These are phyloP conservation scores for Cyanoramphus novaezelandiae DNA, from an alignment of 2,113 vertebrate genomes.

Conservation along the genomic window DNA sequence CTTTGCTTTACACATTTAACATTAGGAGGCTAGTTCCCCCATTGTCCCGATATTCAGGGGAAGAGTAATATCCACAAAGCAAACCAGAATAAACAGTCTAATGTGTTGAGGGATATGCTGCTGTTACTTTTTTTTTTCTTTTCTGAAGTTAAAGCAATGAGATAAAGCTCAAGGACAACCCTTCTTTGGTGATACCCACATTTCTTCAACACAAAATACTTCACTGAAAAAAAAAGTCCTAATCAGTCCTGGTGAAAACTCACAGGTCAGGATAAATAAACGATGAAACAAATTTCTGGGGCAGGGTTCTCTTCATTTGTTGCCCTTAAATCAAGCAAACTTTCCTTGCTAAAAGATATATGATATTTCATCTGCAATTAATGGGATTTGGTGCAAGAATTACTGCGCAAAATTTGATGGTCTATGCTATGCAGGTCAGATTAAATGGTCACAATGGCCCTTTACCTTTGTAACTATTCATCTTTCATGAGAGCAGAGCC, in stretches of 20 bases:
- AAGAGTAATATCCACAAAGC: neutral
- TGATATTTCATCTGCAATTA: neutral
- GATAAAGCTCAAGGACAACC: neutral
- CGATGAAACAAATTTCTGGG: neutral
- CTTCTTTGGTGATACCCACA: neutral
- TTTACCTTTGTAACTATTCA: conserved; percentile 30
- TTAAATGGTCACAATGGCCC: neutral
- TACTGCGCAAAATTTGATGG: conserved; percentile 11
- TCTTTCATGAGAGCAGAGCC: conserved; percentile 23
- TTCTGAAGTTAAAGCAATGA: neutral
- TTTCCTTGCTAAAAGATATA: neutral
- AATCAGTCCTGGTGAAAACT: neutral
- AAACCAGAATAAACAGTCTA: neutral
- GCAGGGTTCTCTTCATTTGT: neutral
- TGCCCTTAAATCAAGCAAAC: conserved; percentile 8
- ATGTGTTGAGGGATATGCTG: neutral
- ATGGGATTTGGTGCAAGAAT: neutral
- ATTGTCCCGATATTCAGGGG: neutral
- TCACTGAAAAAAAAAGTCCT: neutral
- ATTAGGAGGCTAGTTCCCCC: neutral
- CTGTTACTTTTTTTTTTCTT: neutral
- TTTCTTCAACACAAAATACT: neutral
- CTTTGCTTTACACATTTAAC: neutral
- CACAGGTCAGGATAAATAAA: neutral
- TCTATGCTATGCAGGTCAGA: neutral